Percentiles rank a stretch among this genome's conserved stretches.
These are phyloP conservation scores for Morpho deidamia DNA, from an alignment of 2,888 invertebrate genomes.

Conservation along the genomic window DNA sequence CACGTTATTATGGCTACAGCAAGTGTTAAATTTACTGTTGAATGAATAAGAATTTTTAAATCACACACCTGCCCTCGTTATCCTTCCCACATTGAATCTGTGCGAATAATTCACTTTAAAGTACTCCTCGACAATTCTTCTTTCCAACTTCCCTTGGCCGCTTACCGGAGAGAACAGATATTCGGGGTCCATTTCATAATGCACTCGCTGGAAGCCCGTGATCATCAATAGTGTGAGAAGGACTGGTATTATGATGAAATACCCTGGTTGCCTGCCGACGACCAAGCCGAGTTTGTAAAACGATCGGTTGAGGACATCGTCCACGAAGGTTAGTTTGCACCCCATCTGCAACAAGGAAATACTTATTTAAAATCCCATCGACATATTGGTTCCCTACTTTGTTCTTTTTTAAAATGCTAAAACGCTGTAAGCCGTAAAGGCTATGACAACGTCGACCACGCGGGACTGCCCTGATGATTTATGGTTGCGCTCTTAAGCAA, in stretches of 20 bases:
- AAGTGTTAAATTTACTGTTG: too few relatives aligned
- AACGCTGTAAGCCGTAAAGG: too few relatives aligned
- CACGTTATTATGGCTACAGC: too few relatives aligned
- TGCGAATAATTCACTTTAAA: constrained; percentile 94
- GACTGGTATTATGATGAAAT: constrained; percentile 92
- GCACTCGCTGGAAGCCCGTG: constrained; percentile 91
- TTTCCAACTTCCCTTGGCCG: constrained; percentile 90
- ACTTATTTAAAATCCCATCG: too few relatives aligned
- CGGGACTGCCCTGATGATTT: too few relatives aligned
- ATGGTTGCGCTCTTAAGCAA: too few relatives aligned
- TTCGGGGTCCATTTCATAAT: constrained; percentile 95
- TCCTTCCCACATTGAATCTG: constrained; percentile 90
- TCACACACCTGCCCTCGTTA: constrained; percentile 88
- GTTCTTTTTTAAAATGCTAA: too few relatives aligned
- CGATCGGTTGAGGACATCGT: constrained; percentile 86
- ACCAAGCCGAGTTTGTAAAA: constrained; percentile 89
- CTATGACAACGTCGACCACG: too few relatives aligned
- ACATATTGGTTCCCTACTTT: too few relatives aligned
- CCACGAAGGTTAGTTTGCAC: constrained; percentile 86
- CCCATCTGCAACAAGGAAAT: constrained; percentile 80
- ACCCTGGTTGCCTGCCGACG: constrained; percentile 90
- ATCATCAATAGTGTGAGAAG: constrained; percentile 88
- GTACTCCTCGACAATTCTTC: constrained; percentile 87
- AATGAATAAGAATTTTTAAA: background rate
- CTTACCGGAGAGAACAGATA: constrained; percentile 94